These are phyloP conservation scores for Pararge aegeria DNA, from an alignment of 1,140 invertebrate species.

Conservation along the genomic window DNA sequence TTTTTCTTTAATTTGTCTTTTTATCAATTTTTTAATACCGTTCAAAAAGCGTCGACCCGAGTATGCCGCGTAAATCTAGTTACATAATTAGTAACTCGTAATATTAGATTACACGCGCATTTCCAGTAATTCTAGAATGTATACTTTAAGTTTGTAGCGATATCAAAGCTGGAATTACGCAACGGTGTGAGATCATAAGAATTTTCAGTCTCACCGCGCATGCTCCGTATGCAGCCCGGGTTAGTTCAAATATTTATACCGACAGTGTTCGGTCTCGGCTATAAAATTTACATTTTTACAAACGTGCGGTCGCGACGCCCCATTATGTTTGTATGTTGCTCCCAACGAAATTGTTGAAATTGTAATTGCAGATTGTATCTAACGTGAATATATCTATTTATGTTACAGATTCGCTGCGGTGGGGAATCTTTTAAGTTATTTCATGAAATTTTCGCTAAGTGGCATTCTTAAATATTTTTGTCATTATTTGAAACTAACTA, in stretches of 20 bases:
- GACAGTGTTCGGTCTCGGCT: slow-evolving; percentile 54
- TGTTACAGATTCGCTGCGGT: neutral
- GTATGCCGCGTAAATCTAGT: too few species aligned
- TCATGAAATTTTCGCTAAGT: too few species aligned
- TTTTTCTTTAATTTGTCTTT: too few species aligned
- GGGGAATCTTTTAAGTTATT: neutral
- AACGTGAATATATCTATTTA: neutral
- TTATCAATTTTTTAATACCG: too few species aligned
- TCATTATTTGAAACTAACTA: too few species aligned
- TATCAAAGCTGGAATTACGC: slow-evolving; percentile 29
- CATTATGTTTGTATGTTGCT: slow-evolving; percentile 29
- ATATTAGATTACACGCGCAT: too few species aligned
- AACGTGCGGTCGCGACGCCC: slow-evolving; percentile 35
- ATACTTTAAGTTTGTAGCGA: too few species aligned
- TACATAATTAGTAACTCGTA: too few species aligned
- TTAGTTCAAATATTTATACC: slow-evolving; percentile 63
- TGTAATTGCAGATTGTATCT: slow-evolving; percentile 26
- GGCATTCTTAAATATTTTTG: too few species aligned
- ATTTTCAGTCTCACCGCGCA: slow-evolving; percentile 32
- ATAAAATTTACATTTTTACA: slow-evolving; percentile 74
- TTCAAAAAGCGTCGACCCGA: too few species aligned
- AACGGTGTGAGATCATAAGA: slow-evolving; percentile 33
- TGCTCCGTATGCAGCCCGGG: slow-evolving; percentile 44
- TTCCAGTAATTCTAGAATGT: too few species aligned
- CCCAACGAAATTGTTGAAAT: slow-evolving; percentile 20